phyloP scores from a whole-genome alignment of 2,888 invertebrate species.

The Stenichneumon culpator region DNA sequence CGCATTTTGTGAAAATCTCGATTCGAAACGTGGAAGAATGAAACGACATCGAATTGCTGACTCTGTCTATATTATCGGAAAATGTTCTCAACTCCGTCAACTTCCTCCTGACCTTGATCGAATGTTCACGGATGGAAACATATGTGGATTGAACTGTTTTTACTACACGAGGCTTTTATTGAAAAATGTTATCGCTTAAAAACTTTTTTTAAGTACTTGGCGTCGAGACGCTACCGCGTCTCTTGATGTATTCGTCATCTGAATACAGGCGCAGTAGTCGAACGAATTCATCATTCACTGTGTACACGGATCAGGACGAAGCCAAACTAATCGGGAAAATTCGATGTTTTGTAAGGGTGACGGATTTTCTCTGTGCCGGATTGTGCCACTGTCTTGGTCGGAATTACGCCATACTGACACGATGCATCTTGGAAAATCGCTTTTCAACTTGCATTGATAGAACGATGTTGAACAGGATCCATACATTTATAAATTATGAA shows the following conservation, averaged over 20 bases:
- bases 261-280: not conserved
- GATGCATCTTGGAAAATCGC: not conserved
- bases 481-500: not conserved
- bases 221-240: too few relatives aligned
- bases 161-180: not conserved
- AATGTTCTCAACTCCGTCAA: not conserved
- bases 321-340: not conserved
- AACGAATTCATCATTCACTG: constrained; percentile 6
- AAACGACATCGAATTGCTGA: constrained; percentile 1
- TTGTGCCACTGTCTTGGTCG: not conserved
- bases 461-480: not conserved
- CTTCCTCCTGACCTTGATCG: not conserved
- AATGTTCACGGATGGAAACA: not conserved
- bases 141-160: not conserved
- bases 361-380: not conserved
- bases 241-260: not conserved
- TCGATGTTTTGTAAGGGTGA: constrained; percentile 1
- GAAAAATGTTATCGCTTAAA: not conserved
- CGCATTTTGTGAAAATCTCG: constrained; percentile 26
- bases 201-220: too few relatives aligned
- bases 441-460: constrained; percentile 13
- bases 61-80: constrained; percentile 8
- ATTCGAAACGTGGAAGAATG: not conserved
- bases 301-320: not conserved
- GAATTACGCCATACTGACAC: not conserved